Evolutionary conservation across 1,140 invertebrate species (phyloP), one percentile per base, ranked within the genome.

Genomic region (Lutraria rhynchaena): DNA sequence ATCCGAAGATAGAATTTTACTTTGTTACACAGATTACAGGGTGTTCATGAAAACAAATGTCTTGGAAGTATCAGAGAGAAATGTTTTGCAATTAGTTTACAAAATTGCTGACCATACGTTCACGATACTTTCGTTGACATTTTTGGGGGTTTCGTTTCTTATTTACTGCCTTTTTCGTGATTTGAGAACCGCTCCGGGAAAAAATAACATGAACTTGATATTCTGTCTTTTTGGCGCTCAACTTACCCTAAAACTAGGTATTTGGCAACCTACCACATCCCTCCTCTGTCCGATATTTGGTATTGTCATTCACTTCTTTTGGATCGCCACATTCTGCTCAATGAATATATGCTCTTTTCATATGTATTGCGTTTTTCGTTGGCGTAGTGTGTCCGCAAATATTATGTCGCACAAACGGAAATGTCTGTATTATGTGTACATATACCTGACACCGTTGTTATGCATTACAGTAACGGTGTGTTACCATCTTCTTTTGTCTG

Each of bases 291-390:
- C 89, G 19, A 63, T 83, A 0, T 86, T 95, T 94, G 96, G 96
- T 69, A 94, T 96, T 71, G 92, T 94, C 84, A 96, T 97, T 94
- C 97, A 98, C 90, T 98, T 97, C 94, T 95, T 97, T 92, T 97
- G 97, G 92, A 93, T 98, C 89, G 95, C 96, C 33, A 96, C 97
- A 58, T 98, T 98, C 94, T 97, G 97, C 92, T 98, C 97, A 97
- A 95, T 98, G 81, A 97, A 97, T 92, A 96, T 97, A 51, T 98
- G 98, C 96, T 97, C 97, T 0, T 81, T 57, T 70, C 77, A 86
- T 33, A 83, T 82, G 73, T 61, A 57, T n/a, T 44, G 31, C 11
- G 97, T 97, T 3, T 93, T 93, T 44, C 24, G 33, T 31, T 81
- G n/a, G 19, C 33, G 46, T 22, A 33, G 44, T 4, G 17, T 73